Conservation (phyloP, 2,797 vertebrate genomes). For the Sebastiscus albofasciatus region DNA sequence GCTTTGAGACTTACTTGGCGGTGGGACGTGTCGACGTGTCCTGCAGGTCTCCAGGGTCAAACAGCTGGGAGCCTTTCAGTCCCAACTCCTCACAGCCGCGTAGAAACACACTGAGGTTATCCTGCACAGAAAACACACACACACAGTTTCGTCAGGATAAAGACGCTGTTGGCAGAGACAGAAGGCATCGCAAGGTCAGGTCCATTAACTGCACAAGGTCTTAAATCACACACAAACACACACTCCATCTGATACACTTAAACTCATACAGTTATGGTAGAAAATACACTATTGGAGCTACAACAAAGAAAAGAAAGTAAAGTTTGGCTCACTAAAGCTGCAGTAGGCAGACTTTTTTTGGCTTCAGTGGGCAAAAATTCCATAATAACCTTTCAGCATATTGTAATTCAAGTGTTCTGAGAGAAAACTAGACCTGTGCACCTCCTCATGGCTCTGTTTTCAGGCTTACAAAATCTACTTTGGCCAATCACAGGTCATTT, state of each 20-base stretch:
- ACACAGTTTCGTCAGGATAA: conserved; percentile 1
- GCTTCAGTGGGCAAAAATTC: too few species aligned
- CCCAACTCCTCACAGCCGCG: conserved; percentile 96
- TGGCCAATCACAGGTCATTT: too few species aligned
- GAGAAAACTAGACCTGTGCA: too few species aligned
- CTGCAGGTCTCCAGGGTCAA: conserved; percentile 96
- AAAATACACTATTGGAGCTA: not conserved
- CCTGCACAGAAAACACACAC: conserved; percentile 81
- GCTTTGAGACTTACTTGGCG: conserved; percentile 86
- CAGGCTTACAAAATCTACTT: too few species aligned
- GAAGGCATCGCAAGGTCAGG: not conserved
- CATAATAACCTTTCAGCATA: too few species aligned
- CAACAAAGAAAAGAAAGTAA: not conserved
- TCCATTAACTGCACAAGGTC: not conserved
- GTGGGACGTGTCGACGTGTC: conserved; percentile 87
- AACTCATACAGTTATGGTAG: not conserved
- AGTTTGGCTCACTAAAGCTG: not conserved
- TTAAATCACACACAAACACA: not conserved
- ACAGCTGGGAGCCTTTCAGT: conserved; percentile 96
- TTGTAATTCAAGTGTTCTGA: too few species aligned
- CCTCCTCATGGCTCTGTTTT: too few species aligned
- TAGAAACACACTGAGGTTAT: conserved; percentile 94
- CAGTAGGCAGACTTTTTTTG: too few species aligned
- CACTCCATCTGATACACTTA: not conserved
- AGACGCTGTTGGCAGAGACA: not conserved